phyloP scores from a whole-genome alignment of 2,113 vertebrate species.

The Pygathrix nemaeus region DNA sequence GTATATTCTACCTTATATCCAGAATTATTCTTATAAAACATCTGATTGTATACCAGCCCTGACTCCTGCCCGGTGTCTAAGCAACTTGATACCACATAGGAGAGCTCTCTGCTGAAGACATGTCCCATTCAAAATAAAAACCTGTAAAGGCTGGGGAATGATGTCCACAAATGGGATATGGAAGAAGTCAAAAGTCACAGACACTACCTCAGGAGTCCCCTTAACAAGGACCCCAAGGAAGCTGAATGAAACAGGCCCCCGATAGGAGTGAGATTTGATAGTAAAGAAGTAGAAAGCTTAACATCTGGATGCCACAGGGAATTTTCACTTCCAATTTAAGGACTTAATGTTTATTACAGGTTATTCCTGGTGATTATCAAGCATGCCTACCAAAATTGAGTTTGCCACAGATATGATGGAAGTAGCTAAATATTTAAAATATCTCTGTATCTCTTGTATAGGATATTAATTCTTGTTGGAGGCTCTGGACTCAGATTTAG shows the following conservation, averaged over 20 bases:
- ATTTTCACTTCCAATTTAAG: background rate
- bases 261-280: background rate
- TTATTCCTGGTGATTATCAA: background rate
- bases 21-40: background rate
- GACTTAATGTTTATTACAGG: background rate
- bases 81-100: background rate
- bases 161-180: background rate
- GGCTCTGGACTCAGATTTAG: background rate
- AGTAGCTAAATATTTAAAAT: background rate
- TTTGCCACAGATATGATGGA: background rate
- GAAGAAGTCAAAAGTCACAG: background rate
- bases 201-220: background rate
- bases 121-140: background rate
- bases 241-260: background rate
- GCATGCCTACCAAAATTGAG: background rate
- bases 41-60: background rate
- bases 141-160: background rate
- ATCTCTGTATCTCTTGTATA: background rate
- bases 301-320: background rate
- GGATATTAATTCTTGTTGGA: background rate
- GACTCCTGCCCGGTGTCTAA: background rate
- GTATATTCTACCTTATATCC: background rate
- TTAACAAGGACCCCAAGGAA: background rate
- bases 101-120: background rate
- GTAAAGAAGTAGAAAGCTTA: background rate